Percentiles rank a stretch among this genome's conserved stretches.
These are phyloP conservation scores for Poliocrania exsul DNA, from an alignment of 2,797 vertebrate species.

Conservation along the genomic window DNA sequence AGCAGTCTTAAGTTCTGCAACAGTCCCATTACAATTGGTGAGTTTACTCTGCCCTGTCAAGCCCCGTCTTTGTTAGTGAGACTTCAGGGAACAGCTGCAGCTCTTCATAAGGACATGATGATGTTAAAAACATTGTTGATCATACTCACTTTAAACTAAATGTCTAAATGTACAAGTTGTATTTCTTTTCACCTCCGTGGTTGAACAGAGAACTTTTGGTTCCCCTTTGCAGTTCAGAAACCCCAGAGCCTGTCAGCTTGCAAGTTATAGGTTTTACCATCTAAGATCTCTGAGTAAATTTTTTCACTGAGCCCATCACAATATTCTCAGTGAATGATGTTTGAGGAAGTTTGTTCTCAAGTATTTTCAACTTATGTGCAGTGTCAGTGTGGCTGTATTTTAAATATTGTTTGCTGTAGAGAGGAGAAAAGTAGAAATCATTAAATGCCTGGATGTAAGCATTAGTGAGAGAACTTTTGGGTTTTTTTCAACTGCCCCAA, in stretches of 20 bases:
- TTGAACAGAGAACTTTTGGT: neutral
- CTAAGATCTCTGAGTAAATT: neutral
- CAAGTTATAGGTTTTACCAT: neutral
- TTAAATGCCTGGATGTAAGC: neutral
- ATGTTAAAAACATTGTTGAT: neutral
- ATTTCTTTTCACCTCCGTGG: neutral
- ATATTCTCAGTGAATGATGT: neutral
- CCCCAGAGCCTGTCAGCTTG: neutral
- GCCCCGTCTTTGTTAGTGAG: neutral
- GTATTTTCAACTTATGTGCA: neutral
- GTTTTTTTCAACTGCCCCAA: neutral
- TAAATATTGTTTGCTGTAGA: neutral
- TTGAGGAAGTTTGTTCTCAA: neutral
- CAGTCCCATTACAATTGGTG: neutral
- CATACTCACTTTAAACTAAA: neutral
- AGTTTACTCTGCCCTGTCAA: constrained; percentile 14
- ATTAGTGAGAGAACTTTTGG: neutral
- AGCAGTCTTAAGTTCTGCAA: constrained; percentile 19
- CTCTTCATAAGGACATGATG: neutral
- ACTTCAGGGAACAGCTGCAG: neutral
- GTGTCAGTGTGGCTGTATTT: neutral
- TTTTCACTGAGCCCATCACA: neutral
- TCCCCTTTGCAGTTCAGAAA: neutral
- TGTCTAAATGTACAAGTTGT: neutral
- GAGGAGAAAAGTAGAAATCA: neutral